Conservation (phyloP, 2,113 vertebrate genomes). For the Aptenodytes forsteri region DNA sequence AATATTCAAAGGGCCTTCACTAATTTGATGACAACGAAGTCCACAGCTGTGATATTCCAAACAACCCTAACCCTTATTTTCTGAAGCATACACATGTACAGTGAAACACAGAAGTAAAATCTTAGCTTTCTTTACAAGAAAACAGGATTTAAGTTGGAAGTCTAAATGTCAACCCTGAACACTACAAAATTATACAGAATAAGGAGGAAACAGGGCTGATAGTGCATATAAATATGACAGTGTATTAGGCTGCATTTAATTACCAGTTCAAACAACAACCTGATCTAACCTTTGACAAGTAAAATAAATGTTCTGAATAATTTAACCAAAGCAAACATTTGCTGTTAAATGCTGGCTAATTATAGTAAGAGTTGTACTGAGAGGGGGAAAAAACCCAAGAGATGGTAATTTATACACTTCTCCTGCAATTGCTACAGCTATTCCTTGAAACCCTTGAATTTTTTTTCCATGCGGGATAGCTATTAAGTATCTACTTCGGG, state of each 20-base stretch:
- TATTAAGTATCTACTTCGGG: slow-evolving; percentile 26
- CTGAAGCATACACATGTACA: neutral
- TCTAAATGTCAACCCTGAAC: slow-evolving; percentile 67
- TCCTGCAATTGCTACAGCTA: slow-evolving; percentile 70
- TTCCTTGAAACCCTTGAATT: slow-evolving; percentile 58
- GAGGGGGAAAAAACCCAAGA: slow-evolving; percentile 48
- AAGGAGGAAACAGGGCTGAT: slow-evolving; percentile 67
- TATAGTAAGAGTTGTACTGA: slow-evolving; percentile 78
- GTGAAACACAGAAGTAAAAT: neutral
- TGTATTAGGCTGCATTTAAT: slow-evolving; percentile 79
- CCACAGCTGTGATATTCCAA: neutral
- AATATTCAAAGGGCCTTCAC: neutral
- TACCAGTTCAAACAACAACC: slow-evolving; percentile 82
- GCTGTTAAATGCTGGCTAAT: slow-evolving; percentile 84
- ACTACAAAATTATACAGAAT: slow-evolving; percentile 72
- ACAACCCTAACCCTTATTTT: neutral
- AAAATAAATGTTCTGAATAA: slow-evolving; percentile 89
- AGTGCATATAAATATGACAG: slow-evolving; percentile 74
- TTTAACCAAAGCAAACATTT: slow-evolving; percentile 89
- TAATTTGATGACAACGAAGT: neutral
- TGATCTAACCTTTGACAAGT: slow-evolving; percentile 84
- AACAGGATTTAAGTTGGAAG: slow-evolving; percentile 42
- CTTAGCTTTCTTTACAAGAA: slow-evolving; percentile 15
- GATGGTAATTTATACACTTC: slow-evolving; percentile 78
- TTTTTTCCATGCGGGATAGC: slow-evolving; percentile 32